Evolutionary conservation across 2,113 vertebrate genomes (phyloP), one percentile per base, ranked within the genome.

Genomic region (Alouatta palliata): DNA sequence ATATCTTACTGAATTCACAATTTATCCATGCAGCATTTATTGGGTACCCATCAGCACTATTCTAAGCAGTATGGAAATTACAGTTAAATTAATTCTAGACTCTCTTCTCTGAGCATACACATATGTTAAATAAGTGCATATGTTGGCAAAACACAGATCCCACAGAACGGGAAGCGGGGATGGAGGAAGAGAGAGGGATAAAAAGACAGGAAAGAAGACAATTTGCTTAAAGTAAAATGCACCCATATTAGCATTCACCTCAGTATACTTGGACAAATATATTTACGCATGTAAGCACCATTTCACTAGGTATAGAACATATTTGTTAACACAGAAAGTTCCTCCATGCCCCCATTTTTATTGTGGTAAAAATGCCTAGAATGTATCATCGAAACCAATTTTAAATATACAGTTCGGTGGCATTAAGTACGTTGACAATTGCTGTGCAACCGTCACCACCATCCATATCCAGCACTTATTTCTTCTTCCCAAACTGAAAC

Each of bases 131-230:
- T 47, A 77, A 32, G 45, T 40, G 37, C 95, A 49, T 90, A 10
- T 64, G 2, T 71, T 79, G 64, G 75, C 43, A 80, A 35, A 49
- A 83, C 49, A 75, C 32, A 54, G 56, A 64, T 5, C 11, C 75
- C 27, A 79, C 8, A 81, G 49, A 75, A 90, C 17, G 75, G 64
- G 58, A 84, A 83, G 6, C 43, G n/a, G 25, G 32, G 40, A 68
- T 52, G 45, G n/a, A 23, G 43, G 54, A 56, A 32, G 30, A 2
- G 25, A 64, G 16, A 21, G 1, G 5, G 70, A 54, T 6, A 61
- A 43, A 17, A 73, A 73, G 70, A 0, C 21, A 27, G 0, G 13
- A 0, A 5, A 49, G 16, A 17, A 86, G 80, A 54, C 56, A 30
- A 16, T 68, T 90, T 87, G 71, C 17, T 21, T 6, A 8, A 80